Percentiles rank a stretch among this genome's conserved stretches.
These are phyloP conservation scores for Galeopterus variegatus DNA, from an alignment of 2,113 vertebrate species.

Conservation along the genomic window DNA sequence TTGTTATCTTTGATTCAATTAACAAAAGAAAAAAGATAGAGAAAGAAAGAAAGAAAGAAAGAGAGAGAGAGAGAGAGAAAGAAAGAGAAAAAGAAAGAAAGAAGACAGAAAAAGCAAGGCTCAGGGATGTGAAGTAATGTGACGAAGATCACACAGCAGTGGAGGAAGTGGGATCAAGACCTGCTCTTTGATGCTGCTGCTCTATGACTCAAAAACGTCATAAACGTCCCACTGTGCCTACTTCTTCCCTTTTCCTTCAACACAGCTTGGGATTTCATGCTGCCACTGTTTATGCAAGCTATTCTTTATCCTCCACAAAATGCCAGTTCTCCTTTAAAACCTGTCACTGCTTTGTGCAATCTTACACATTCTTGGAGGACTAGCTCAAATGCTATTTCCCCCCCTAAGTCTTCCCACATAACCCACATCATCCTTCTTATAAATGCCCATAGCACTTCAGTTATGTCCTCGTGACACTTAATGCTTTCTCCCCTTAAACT, in stretches of 20 bases:
- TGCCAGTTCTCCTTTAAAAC: constrained; percentile 4
- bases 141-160: not conserved
- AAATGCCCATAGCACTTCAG: not conserved
- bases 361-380: not conserved
- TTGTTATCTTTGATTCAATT: not conserved
- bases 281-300: not conserved
- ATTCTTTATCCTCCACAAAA: not conserved
- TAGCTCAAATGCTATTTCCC: not conserved
- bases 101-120: not conserved
- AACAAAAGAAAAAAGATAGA: not conserved
- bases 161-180: not conserved
- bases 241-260: not conserved
- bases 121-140: not conserved
- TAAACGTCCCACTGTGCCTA: not conserved
- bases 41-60: not conserved
- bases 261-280: not conserved
- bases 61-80: not conserved
- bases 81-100: not conserved
- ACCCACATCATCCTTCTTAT: not conserved
- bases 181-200: not conserved
- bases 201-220: not conserved
- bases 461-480: not conserved
- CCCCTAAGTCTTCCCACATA: not conserved
- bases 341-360: not conserved
- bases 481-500: not conserved